Evolutionary conservation across 2,113 vertebrate species (phyloP).

Genomic region (Hylia prasina): DNA sequence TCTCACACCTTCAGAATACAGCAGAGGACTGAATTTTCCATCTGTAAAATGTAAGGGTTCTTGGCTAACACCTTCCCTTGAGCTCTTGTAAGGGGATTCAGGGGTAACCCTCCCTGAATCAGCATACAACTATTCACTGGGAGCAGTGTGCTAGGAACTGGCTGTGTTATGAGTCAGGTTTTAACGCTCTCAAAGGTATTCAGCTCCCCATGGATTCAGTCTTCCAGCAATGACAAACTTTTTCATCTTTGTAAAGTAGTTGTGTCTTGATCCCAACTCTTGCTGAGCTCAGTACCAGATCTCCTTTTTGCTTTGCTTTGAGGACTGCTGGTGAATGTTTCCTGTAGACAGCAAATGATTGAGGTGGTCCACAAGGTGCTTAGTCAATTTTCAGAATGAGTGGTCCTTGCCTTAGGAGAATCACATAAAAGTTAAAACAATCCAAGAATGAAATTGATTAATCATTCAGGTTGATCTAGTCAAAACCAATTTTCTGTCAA

Average conservation of each 20-base stretch:
- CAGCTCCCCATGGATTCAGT: not conserved
- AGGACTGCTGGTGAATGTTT: not conserved
- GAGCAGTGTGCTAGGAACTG: not conserved
- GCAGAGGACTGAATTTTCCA: not conserved
- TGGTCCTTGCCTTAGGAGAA: conserved; percentile 17
- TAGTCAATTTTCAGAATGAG: conserved; percentile 15
- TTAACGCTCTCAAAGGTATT: not conserved
- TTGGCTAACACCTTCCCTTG: not conserved
- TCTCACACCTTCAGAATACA: not conserved
- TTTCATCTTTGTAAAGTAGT: not conserved
- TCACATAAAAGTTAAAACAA: not conserved
- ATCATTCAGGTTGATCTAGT: not conserved
- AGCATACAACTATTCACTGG: not conserved
- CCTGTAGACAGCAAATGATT: not conserved
- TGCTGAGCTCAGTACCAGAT: not conserved
- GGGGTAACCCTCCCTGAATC: not conserved
- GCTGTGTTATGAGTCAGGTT: not conserved
- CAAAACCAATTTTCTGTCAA: not conserved
- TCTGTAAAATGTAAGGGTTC: not conserved
- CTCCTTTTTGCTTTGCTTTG: not conserved
- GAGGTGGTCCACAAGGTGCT: not conserved
- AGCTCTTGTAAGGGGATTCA: not conserved
- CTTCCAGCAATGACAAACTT: not conserved
- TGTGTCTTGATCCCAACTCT: not conserved
- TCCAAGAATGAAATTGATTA: not conserved